Evolutionary conservation across 2,113 vertebrate species (phyloP).

Genomic region (Lasiurus borealis): DNA sequence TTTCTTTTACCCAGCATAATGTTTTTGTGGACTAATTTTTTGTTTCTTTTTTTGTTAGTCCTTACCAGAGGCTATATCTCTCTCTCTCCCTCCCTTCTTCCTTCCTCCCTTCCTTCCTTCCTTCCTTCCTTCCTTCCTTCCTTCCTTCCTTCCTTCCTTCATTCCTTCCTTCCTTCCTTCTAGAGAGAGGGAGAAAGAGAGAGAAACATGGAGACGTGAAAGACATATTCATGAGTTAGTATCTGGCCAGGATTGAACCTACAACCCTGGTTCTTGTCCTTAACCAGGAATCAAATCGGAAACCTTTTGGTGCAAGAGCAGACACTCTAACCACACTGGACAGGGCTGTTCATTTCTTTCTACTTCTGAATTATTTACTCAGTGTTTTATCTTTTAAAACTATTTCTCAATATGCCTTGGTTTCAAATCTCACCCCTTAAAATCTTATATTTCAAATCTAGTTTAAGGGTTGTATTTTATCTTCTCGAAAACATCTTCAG

Average conservation of each 20-base stretch:
- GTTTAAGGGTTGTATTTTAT: neutral
- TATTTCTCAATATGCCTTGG: neutral
- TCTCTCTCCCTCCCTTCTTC: too few species aligned
- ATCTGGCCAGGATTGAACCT: neutral
- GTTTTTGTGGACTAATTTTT: too few species aligned
- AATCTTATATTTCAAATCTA: neutral
- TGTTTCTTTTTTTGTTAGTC: too few species aligned
- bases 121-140: too few species aligned
- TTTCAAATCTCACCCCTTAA: neutral
- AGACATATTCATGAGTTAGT: neutral
- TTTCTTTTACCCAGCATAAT: too few species aligned
- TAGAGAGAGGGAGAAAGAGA: too few species aligned
- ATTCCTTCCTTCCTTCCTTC: too few species aligned
- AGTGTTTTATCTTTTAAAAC: neutral
- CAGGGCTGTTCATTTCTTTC: too few species aligned
- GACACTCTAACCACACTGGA: neutral
- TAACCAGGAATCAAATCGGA: neutral
- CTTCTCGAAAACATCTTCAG: neutral
- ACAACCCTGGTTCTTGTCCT: neutral
- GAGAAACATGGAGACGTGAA: neutral
- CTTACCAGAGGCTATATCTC: too few species aligned
- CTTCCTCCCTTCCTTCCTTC: too few species aligned
- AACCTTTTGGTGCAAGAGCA: too few species aligned
- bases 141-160: too few species aligned
- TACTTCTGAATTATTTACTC: neutral